Conservation (phyloP, 30 jellyfish, hydroid and myxozoan species). For the Hydractinia echinata region DNA sequence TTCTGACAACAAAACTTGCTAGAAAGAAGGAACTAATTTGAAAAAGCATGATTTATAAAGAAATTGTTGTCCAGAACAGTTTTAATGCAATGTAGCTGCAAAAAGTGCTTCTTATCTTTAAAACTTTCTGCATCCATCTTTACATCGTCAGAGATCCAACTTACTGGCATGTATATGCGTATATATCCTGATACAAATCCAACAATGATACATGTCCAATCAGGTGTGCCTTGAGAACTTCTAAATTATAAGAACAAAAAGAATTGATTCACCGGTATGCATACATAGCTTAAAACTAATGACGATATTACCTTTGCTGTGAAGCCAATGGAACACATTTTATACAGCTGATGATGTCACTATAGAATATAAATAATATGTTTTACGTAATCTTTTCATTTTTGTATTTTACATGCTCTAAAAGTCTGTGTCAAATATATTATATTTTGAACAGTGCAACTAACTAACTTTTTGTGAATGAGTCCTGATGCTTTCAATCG, state of each 20-base stretch:
- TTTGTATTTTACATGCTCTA: too few species aligned
- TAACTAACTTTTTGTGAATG: too few species aligned
- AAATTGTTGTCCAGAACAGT: too few species aligned
- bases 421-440: too few species aligned
- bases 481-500: too few species aligned
- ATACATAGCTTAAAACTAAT: background rate
- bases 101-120: too few species aligned
- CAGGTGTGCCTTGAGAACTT: constrained; percentile 88
- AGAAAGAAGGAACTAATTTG: too few species aligned
- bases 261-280: background rate
- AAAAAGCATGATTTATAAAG: too few species aligned
- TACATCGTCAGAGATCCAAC: background rate
- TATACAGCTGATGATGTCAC: constrained; percentile 62
- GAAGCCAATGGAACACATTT: constrained; percentile 86
- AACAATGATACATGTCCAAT: constrained; percentile 85
- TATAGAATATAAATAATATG: constrained; percentile 16
- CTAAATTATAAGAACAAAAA: constrained; percentile 13
- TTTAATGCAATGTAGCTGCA: too few species aligned
- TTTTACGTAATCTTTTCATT: background rate
- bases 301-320: constrained; percentile 64
- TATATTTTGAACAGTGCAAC: too few species aligned
- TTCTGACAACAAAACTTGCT: too few species aligned
- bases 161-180: constrained; percentile 68
- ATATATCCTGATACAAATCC: constrained; percentile 86
- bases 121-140: too few species aligned